phyloP scores from a whole-genome alignment of 2,888 invertebrate species.

The Habrosyne pyritoides region DNA sequence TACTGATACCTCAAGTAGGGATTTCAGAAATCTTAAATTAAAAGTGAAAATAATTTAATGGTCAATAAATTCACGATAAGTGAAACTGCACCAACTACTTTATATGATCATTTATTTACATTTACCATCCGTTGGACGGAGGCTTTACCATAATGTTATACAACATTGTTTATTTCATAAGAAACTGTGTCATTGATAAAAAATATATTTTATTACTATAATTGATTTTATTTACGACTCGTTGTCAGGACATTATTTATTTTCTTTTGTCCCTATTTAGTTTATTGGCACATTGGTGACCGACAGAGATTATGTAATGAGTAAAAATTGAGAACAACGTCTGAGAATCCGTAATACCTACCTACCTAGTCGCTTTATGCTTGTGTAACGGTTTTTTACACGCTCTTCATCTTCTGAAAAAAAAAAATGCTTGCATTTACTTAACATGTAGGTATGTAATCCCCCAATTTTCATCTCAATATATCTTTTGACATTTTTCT shows the following conservation, averaged over 20 bases:
- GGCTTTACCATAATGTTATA: slow-evolving; percentile 25
- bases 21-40: too few relatives aligned
- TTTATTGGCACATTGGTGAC: slow-evolving; percentile 45
- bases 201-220: slow-evolving; percentile 24
- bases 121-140: slow-evolving; percentile 22
- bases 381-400: slow-evolving; percentile 26
- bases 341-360: slow-evolving; percentile 29
- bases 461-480: background rate
- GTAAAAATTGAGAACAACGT: slow-evolving; percentile 59
- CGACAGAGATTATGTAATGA: slow-evolving; percentile 25
- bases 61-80: slow-evolving; percentile 10
- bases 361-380: slow-evolving; percentile 8
- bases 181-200: slow-evolving; percentile 46
- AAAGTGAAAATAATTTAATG: background rate
- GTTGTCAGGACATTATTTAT: slow-evolving; percentile 30
- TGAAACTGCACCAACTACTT: slow-evolving; percentile 4
- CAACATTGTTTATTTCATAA: slow-evolving; percentile 33
- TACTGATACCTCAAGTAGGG: too few relatives aligned
- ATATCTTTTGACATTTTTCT: too few relatives aligned
- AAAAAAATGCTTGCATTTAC: too few relatives aligned
- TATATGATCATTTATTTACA: slow-evolving; percentile 28
- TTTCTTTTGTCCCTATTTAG: slow-evolving; percentile 40
- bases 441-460: too few relatives aligned
- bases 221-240: slow-evolving; percentile 36
- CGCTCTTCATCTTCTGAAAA: background rate